phyloP scores from a whole-genome alignment of 2,113 vertebrate genomes.

The Bombycilla garrulus region DNA sequence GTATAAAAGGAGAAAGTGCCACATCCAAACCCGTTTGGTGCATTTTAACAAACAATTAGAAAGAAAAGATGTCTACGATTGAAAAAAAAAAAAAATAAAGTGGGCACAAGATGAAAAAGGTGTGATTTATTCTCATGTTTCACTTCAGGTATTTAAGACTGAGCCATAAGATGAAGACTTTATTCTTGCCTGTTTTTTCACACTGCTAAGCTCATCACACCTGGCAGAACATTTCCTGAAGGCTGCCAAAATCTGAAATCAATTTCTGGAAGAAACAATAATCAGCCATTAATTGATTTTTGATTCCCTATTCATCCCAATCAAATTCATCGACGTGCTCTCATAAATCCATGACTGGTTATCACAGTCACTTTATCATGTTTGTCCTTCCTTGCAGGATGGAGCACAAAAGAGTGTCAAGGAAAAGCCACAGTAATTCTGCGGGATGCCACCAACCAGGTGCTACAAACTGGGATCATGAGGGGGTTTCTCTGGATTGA shows the following conservation, averaged over 20 bases:
- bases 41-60: neutral
- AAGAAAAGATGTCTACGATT: neutral
- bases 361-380: neutral
- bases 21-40: accelerated
- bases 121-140: neutral
- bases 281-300: constrained; percentile 70
- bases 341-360: neutral
- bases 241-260: constrained; percentile 61
- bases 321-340: constrained; percentile 10
- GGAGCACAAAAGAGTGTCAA: neutral
- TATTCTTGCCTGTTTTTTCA: constrained; percentile 22
- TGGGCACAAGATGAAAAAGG: neutral
- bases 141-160: neutral
- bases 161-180: neutral
- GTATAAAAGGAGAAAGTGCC: neutral
- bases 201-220: neutral
- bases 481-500: neutral
- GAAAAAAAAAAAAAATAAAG: neutral
- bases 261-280: constrained; percentile 57
- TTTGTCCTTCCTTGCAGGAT: neutral
- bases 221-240: constrained; percentile 33
- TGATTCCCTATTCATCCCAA: constrained; percentile 50
- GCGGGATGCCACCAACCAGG: neutral
- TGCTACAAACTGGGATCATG: neutral
- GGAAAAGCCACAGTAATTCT: neutral